Conservation (phyloP, 2,888 invertebrate genomes). For the Zygothrica quintamaculata region DNA sequence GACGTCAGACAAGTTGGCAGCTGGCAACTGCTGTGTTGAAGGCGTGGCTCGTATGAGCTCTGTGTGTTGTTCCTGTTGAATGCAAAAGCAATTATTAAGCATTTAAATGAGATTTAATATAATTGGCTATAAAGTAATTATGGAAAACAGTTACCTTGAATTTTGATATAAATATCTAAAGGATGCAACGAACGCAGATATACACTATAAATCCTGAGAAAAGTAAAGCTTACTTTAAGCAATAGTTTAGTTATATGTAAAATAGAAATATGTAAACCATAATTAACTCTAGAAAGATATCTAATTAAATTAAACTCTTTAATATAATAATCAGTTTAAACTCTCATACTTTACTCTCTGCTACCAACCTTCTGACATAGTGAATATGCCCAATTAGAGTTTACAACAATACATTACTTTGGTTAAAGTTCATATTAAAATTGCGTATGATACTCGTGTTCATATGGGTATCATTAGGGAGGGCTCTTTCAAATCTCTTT, state of each 20-base stretch:
- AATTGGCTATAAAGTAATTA: not conserved
- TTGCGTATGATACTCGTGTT: conserved; percentile 26
- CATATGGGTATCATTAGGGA: conserved; percentile 31
- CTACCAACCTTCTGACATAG: not conserved
- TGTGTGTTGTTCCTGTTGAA: not conserved
- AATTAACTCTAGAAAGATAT: too few species aligned
- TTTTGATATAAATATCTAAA: too few species aligned
- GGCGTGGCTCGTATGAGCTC: conserved; percentile 27
- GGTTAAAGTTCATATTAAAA: conserved; percentile 8
- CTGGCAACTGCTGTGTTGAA: conserved; percentile 16
- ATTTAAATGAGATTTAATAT: not conserved
- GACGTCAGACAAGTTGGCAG: conserved; percentile 39
- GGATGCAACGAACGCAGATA: too few species aligned
- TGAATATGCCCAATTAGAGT: not conserved
- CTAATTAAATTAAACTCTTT: too few species aligned
- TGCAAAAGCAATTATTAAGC: not conserved
- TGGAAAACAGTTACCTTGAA: not conserved
- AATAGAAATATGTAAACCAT: too few species aligned
- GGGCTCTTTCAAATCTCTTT: conserved; percentile 21
- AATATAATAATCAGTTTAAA: too few species aligned
- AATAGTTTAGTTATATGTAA: too few species aligned
- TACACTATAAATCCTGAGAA: too few species aligned
- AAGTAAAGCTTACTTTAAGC: too few species aligned
- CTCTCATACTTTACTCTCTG: too few species aligned
- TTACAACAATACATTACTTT: conserved; percentile 4